Conservation (phyloP, 2,113 vertebrate genomes). For the Corythaixoides concolor region DNA sequence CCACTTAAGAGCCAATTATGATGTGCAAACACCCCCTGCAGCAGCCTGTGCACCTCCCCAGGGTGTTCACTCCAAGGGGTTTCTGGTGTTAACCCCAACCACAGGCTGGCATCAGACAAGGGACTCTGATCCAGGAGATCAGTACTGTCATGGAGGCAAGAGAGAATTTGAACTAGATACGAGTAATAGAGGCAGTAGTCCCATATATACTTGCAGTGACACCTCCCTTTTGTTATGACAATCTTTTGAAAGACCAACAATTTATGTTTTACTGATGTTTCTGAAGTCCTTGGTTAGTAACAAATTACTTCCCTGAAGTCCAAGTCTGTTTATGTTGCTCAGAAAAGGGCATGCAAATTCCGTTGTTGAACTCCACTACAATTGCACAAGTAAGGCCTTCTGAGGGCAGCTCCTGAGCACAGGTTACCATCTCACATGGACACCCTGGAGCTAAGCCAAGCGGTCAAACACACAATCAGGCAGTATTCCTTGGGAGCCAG, state of each 20-base stretch:
- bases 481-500: too few species aligned
- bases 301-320: neutral
- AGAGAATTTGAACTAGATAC: fast-evolving
- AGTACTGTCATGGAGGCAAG: neutral
- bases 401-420: neutral
- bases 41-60: too few species aligned
- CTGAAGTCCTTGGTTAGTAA: neutral
- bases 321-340: neutral
- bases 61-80: neutral
- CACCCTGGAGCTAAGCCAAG: neutral
- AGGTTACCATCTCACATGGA: neutral
- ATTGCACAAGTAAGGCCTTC: neutral
- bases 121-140: neutral
- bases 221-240: neutral
- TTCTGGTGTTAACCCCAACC: neutral
- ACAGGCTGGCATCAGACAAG: neutral
- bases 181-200: neutral
- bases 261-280: neutral
- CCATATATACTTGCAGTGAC: neutral
- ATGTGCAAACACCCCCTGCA: too few species aligned
- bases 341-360: neutral
- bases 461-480: neutral
- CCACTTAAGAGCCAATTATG: too few species aligned
- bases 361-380: neutral
- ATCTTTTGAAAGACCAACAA: neutral